Evolutionary conservation across 2,888 invertebrate species (phyloP).

Genomic region (Xylota sylvarum): DNA sequence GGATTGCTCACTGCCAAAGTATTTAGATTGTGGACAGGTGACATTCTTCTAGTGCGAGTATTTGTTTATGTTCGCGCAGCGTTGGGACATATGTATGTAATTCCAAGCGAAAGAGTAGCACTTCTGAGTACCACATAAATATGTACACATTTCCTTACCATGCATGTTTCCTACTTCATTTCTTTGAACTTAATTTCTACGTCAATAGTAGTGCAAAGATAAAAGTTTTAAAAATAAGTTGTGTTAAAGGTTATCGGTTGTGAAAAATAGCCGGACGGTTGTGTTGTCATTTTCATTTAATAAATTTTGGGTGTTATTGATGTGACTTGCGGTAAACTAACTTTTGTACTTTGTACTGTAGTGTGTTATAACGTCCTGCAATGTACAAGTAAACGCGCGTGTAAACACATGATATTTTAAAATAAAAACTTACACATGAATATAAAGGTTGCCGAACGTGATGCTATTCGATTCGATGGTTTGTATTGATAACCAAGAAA

Average conservation of each 20-base stretch:
- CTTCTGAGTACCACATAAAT: not conserved
- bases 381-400: not conserved
- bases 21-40: conserved; percentile 21
- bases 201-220: conserved; percentile 24
- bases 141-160: not conserved
- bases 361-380: not conserved
- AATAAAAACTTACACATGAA: not conserved
- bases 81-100: not conserved
- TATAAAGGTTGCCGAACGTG: no score
- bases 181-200: not conserved
- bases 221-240: conserved; percentile 9
- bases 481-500: no score
- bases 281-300: not conserved
- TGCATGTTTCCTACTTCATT: not conserved
- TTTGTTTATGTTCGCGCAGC: conserved; percentile 31
- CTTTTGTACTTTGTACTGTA: conserved; percentile 20
- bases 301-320: conserved; percentile 2
- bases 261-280: not conserved
- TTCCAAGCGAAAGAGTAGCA: not conserved
- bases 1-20: conserved; percentile 11
- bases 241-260: conserved; percentile 31
- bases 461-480: no score
- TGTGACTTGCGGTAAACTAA: conserved; percentile 7
- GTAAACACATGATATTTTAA: not conserved
- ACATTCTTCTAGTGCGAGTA: not conserved